A percentile compares a stretch with the other conserved stretches of the same genome.
Evolutionary conservation across 2,888 invertebrate species (phyloP).

Genomic region (Drosophila hamatofila): DNA sequence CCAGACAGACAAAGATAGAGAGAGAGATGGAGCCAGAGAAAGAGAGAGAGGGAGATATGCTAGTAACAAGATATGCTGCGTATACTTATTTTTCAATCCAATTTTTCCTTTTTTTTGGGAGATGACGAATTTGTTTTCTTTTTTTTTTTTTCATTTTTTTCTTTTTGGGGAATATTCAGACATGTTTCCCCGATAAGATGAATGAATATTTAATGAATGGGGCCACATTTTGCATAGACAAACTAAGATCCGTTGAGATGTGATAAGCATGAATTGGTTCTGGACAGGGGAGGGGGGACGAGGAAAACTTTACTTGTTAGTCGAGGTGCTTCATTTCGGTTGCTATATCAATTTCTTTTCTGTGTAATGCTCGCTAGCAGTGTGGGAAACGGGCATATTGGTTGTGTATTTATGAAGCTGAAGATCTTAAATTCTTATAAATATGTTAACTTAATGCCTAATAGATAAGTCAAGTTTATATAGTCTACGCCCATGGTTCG

Average conservation of each 20-base stretch:
- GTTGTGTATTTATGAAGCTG: neutral
- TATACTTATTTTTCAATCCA: neutral
- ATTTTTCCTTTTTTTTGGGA: constrained; percentile 29
- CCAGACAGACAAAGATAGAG: neutral
- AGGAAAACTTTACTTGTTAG: constrained; percentile 1
- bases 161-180: constrained; percentile 4
- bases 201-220: constrained; percentile 50
- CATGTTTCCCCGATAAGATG: constrained; percentile 39
- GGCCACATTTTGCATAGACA: constrained; percentile 1
- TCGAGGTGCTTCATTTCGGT: neutral
- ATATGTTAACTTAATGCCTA: too few species aligned
- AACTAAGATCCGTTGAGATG: constrained; percentile 8
- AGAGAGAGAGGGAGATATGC: constrained; percentile 4
- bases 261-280: neutral
- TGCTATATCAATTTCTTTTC: neutral
- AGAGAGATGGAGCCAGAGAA: neutral
- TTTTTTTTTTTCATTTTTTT: neutral
- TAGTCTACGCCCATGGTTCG: too few species aligned
- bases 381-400: neutral
- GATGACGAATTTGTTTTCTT: constrained; percentile 30
- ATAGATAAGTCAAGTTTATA: too few species aligned
- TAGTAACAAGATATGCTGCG: neutral
- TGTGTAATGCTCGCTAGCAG: neutral
- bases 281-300: too few species aligned
- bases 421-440: neutral